Base-by-base conservation (phyloP, 2,888 invertebrate species). In the Caenorhabditis sp. region DNA sequence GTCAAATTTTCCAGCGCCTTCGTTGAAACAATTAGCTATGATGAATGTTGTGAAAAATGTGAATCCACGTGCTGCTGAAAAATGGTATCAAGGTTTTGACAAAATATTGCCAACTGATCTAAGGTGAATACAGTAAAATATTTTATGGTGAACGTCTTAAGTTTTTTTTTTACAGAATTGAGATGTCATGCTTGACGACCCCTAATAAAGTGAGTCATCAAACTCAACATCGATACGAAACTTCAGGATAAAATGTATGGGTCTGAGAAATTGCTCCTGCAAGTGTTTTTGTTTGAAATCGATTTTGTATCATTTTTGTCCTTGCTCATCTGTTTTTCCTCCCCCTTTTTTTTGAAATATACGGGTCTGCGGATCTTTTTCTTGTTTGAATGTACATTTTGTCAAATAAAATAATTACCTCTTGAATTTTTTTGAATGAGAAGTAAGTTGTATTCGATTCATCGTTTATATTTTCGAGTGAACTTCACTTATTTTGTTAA, bases 161-260 rank as follows among this genome's bases (percentile, higher is more conserved):
- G n/a, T n/a, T n/a, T n/a, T n/a, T n/a, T n/a, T n/a, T n/a, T 64
- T 58, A 26, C 58, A 69, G 75, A 19, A 51, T 57, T 31, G 70
- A 75, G 49, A 63, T 76, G 65, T 69, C 55, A 50, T 69, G 62
- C 19, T 67, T 63, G 54, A 61, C 65, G 14, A 57, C 51, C 8
- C 71, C 71, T 23, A 71, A 69, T 37, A 58, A 27, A 19, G 53
- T 76, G 17, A 53, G 58, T 14, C 31, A 31, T 12, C 8, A 17
- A 6, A 59, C 36, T 36, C 14, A 24, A 8, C 5, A 14, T 2
- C 49, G 72, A 26, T 31, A 58, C n/a, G 76, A 73, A 23, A 67
- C 60, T 23, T 55, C 66, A 17, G 76, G 72, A 50, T 76, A 64
- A 67, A n/a, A n/a, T n/a, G n/a, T n/a, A n/a, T n/a, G n/a, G n/a